Percentiles rank a stretch among this genome's conserved stretches.
Evolutionary conservation across 2,113 vertebrate genomes (phyloP).

Genomic region (Cercopithecus mona): DNA sequence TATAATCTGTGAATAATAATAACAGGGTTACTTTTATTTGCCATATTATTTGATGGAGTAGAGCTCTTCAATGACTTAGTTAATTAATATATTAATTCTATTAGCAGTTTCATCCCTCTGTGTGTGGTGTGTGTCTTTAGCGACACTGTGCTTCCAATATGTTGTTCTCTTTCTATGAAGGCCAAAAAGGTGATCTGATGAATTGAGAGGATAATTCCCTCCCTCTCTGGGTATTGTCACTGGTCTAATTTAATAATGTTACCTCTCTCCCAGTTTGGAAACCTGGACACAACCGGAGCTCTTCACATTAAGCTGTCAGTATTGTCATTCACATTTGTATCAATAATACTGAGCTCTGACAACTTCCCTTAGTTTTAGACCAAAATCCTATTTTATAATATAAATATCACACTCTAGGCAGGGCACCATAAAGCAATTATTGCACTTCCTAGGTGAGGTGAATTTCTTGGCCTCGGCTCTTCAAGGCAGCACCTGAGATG

Average conservation of each 20-base stretch:
- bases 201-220: background rate
- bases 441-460: slow-evolving; percentile 69
- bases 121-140: background rate
- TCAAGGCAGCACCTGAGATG: slow-evolving; percentile 1
- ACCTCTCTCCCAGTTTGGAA: slow-evolving; percentile 55
- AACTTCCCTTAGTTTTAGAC: slow-evolving; percentile 65
- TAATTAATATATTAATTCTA: background rate
- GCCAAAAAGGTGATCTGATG: background rate
- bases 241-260: slow-evolving; percentile 59
- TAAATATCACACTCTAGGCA: slow-evolving; percentile 67
- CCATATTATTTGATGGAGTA: background rate
- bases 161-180: background rate
- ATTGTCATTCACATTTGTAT: slow-evolving; percentile 54
- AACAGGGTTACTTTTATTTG: background rate
- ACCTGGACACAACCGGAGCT: slow-evolving; percentile 47
- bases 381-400: slow-evolving; percentile 11
- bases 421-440: slow-evolving; percentile 69
- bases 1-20: background rate
- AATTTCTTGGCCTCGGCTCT: slow-evolving; percentile 65
- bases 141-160: background rate
- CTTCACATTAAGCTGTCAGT: slow-evolving; percentile 47
- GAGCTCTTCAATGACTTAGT: background rate
- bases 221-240: background rate
- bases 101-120: background rate
- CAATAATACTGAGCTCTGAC: slow-evolving; percentile 61